Evolutionary conservation across 2,797 vertebrate species (phyloP).

Genomic region (Coregonus sp.): DNA sequence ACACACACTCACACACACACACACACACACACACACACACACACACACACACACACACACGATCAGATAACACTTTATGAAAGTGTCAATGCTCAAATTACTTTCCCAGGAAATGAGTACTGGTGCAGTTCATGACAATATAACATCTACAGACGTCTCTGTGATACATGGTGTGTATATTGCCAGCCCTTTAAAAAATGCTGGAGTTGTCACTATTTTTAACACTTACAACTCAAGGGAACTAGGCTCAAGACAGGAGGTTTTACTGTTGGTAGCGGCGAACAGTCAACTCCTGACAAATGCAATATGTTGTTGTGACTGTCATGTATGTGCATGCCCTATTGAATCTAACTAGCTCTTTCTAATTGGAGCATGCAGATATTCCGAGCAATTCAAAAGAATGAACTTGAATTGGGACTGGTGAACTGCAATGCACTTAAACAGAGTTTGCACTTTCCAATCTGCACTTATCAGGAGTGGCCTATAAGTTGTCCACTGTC

Average conservation of each 20-base stretch:
- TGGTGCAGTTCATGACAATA: slow-evolving; percentile 2
- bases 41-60: background rate
- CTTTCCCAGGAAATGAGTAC: background rate
- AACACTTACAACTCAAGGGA: background rate
- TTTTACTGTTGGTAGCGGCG: background rate
- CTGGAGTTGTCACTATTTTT: slow-evolving; percentile 2
- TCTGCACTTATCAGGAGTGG: background rate
- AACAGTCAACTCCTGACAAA: background rate
- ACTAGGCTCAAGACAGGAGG: background rate
- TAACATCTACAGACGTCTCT: background rate
- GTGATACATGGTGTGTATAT: slow-evolving; percentile 3
- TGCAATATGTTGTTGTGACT: background rate
- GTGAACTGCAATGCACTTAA: background rate
- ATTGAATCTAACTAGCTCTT: background rate
- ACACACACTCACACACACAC: background rate
- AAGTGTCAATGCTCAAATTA: background rate
- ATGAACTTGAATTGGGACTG: background rate
- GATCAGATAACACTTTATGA: background rate
- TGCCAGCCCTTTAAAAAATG: background rate
- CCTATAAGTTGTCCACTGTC: background rate
- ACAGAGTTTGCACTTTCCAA: background rate
- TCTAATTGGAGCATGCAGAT: background rate
- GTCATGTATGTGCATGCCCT: background rate
- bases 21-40: background rate
- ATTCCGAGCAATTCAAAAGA: background rate